Evolutionary conservation across 2,888 invertebrate genomes (phyloP).

Genomic region (Melanostoma mellinum): DNA sequence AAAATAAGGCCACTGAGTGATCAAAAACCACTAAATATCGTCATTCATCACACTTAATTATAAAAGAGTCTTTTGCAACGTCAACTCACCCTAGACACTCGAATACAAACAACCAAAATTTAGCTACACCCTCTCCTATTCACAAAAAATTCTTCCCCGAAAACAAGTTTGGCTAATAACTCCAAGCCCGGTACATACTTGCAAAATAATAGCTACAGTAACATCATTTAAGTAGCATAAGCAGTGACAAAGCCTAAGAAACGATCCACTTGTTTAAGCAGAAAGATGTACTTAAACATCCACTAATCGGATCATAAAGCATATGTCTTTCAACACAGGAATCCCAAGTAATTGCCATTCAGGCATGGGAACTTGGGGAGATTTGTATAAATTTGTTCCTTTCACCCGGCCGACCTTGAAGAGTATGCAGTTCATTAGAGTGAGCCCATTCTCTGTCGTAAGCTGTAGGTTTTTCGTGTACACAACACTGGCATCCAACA

Average conservation of each 20-base stretch:
- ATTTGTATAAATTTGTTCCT: slow-evolving; percentile 35
- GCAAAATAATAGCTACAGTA: slow-evolving; percentile 25
- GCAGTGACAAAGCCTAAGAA: slow-evolving; percentile 23
- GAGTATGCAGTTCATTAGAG: slow-evolving; percentile 50
- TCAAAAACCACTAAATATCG: too few species aligned
- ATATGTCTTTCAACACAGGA: slow-evolving; percentile 19
- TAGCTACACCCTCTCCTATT: neutral
- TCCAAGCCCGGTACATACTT: neutral
- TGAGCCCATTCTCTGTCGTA: slow-evolving; percentile 29
- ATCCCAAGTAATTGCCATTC: slow-evolving; percentile 37
- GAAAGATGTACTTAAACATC: slow-evolving; percentile 50
- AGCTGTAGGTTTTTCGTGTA: slow-evolving; percentile 27
- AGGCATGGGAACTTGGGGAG: neutral
- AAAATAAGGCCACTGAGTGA: too few species aligned
- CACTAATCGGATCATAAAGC: slow-evolving; percentile 62
- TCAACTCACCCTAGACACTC: too few species aligned
- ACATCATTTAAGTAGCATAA: slow-evolving; percentile 44
- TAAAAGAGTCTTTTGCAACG: too few species aligned
- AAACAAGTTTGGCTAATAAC: slow-evolving; percentile 15
- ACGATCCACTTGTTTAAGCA: slow-evolving; percentile 43
- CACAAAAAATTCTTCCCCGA: neutral
- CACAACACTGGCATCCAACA: neutral
- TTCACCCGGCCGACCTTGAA: slow-evolving; percentile 31
- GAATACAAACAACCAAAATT: too few species aligned
- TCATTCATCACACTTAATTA: too few species aligned